These are phyloP conservation scores for Aphaenogaster ashmeadi DNA, from an alignment of 1,140 invertebrate genomes.

Conservation along the genomic window DNA sequence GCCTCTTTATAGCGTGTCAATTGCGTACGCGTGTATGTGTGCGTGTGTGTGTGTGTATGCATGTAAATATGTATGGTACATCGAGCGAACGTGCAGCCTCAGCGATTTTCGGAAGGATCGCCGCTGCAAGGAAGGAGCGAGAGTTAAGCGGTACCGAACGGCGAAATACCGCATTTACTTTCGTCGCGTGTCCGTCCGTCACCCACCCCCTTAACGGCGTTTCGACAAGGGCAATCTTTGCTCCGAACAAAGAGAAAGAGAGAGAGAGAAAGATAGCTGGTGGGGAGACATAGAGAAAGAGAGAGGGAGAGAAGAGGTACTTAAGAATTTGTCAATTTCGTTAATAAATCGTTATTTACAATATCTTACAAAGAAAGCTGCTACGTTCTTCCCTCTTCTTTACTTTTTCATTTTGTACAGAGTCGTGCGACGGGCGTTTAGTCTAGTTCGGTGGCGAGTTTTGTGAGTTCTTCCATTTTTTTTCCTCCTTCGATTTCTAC, in stretches of 20 bases:
- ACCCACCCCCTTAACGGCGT: neutral
- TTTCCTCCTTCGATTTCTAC: conserved; percentile 68
- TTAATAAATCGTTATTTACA: conserved; percentile 87
- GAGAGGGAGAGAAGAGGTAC: conserved; percentile 80
- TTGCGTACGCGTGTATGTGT: conserved; percentile 16
- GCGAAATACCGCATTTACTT: conserved; percentile 40
- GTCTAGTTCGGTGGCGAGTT: conserved; percentile 75
- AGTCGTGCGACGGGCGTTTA: conserved; percentile 78
- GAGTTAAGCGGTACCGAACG: neutral
- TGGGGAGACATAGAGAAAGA: conserved; percentile 50
- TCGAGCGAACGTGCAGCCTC: conserved; percentile 68
- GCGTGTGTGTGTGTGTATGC: neutral
- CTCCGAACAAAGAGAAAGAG: conserved; percentile 78
- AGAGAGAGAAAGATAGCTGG: conserved; percentile 63
- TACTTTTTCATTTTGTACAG: conserved; percentile 80
- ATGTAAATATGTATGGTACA: conserved; percentile 9
- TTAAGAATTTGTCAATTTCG: conserved; percentile 86
- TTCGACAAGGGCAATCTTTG: conserved; percentile 75
- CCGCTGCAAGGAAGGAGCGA: neutral
- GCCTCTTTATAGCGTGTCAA: conserved; percentile 50
- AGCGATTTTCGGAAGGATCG: conserved; percentile 68
- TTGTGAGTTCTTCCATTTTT: conserved; percentile 55
- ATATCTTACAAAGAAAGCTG: conserved; percentile 87
- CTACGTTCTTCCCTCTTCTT: conserved; percentile 81
- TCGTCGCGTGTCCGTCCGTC: neutral